A percentile compares a stretch with the other conserved stretches of the same genome.
Conservation (phyloP, 2,113 vertebrate species). For the Prinia subflava region DNA sequence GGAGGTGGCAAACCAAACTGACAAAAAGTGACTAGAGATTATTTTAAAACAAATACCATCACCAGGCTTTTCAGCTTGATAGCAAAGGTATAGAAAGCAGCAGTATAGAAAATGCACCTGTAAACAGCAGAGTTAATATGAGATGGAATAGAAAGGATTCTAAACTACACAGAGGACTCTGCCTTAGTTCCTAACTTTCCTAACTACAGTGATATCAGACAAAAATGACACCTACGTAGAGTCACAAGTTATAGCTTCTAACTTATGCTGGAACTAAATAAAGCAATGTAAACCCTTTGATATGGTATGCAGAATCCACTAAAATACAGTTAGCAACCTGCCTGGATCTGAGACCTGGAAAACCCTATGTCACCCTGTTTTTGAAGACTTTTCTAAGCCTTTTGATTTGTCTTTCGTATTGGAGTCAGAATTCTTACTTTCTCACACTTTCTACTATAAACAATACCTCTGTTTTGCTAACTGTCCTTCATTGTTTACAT, state of each 20-base stretch:
- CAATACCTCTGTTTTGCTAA: too few species aligned
- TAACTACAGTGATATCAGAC: not conserved
- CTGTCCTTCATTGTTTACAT: too few species aligned
- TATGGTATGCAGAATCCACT: rapidly evolving
- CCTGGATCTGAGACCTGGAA: not conserved
- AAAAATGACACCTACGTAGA: not conserved
- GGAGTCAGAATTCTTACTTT: too few species aligned
- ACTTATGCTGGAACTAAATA: not conserved
- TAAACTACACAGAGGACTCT: not conserved
- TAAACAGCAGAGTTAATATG: not conserved
- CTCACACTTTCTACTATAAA: too few species aligned
- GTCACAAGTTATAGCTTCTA: not conserved
- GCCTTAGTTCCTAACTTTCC: not conserved
- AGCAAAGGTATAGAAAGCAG: not conserved
- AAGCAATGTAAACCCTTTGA: not conserved
- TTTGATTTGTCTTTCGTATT: too few species aligned
- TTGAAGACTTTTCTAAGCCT: too few species aligned
- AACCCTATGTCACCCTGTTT: not conserved
- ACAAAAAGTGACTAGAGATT: not conserved
- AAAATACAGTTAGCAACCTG: not conserved
- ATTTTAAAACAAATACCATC: not conserved
- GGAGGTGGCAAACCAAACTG: not conserved
- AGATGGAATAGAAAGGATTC: not conserved
- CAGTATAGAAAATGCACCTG: rapidly evolving
- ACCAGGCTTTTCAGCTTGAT: not conserved